Conservation (phyloP, 2,888 invertebrate species). For the Hemicrepidius hirtus region DNA sequence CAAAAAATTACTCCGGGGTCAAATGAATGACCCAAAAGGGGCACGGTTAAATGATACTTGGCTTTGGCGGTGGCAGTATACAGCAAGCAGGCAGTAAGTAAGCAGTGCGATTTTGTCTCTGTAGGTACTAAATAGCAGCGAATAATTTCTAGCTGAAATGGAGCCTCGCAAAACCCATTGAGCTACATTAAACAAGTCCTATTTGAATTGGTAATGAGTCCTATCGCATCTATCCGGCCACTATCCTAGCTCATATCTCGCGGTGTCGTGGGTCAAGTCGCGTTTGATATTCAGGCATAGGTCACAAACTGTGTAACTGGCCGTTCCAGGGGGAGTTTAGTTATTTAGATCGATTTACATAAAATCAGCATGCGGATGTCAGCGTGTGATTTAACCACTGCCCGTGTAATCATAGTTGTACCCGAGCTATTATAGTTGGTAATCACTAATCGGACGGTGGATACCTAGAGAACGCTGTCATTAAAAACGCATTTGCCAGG, state of each 20-base stretch:
- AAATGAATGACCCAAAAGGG: constrained; percentile 4
- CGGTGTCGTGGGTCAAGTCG: constrained; percentile 60
- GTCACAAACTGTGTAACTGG: constrained; percentile 52
- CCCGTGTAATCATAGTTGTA: constrained; percentile 41
- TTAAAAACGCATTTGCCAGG: constrained; percentile 50
- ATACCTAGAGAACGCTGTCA: constrained; percentile 37
- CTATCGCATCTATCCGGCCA: constrained; percentile 45
- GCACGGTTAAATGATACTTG: constrained; percentile 13
- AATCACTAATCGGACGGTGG: constrained; percentile 32
- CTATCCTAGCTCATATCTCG: constrained; percentile 57
- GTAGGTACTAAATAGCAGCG: constrained; percentile 14
- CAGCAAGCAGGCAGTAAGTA: background rate
- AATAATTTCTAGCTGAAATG: constrained; percentile 32
- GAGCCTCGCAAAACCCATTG: constrained; percentile 48
- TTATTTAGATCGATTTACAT: constrained; percentile 53
- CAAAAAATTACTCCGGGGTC: constrained; percentile 12
- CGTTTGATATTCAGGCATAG: constrained; percentile 59
- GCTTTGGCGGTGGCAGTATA: too few relatives aligned
- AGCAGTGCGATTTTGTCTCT: background rate
- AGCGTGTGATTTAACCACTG: constrained; percentile 46
- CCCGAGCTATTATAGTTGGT: constrained; percentile 33
- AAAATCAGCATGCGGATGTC: constrained; percentile 51
- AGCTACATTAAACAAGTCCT: constrained; percentile 58
- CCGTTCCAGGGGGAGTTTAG: constrained; percentile 43
- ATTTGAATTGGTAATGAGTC: constrained; percentile 62